phyloP scores from a whole-genome alignment of 2,888 invertebrate genomes.

The Agrochola macilenta region DNA sequence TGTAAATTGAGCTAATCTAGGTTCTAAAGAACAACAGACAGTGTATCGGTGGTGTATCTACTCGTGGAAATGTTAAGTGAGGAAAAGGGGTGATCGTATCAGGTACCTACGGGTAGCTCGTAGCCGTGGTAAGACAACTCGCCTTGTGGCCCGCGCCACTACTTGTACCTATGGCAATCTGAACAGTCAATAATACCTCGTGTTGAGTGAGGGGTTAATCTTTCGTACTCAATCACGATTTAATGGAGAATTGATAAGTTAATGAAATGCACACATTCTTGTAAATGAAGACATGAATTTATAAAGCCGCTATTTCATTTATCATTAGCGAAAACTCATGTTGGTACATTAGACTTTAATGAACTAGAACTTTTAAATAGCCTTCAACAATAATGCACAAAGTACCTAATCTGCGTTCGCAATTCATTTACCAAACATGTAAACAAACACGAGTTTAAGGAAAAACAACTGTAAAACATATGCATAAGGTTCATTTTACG shows the following conservation, averaged over 20 bases:
- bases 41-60: slow-evolving; percentile 57
- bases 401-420: too few species aligned
- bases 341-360: not conserved
- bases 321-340: not conserved
- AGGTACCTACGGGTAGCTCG: slow-evolving; percentile 59
- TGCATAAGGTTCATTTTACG: too few species aligned
- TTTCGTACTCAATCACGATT: slow-evolving; percentile 35
- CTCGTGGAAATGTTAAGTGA: slow-evolving; percentile 51
- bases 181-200: slow-evolving; percentile 43
- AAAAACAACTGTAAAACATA: too few species aligned
- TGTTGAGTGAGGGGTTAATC: slow-evolving; percentile 49
- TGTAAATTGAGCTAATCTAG: slow-evolving; percentile 53
- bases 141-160: slow-evolving; percentile 33
- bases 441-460: too few species aligned
- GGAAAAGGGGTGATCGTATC: slow-evolving; percentile 64
- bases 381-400: not conserved
- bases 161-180: slow-evolving; percentile 31
- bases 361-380: not conserved
- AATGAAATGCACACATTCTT: slow-evolving; percentile 13
- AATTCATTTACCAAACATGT: too few species aligned
- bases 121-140: slow-evolving; percentile 43
- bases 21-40: slow-evolving; percentile 54
- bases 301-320: not conserved
- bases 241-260: slow-evolving; percentile 13
- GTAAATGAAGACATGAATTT: not conserved